Base-by-base conservation (phyloP, 2,888 invertebrate species). In the Arrhopalites spinosus region DNA sequence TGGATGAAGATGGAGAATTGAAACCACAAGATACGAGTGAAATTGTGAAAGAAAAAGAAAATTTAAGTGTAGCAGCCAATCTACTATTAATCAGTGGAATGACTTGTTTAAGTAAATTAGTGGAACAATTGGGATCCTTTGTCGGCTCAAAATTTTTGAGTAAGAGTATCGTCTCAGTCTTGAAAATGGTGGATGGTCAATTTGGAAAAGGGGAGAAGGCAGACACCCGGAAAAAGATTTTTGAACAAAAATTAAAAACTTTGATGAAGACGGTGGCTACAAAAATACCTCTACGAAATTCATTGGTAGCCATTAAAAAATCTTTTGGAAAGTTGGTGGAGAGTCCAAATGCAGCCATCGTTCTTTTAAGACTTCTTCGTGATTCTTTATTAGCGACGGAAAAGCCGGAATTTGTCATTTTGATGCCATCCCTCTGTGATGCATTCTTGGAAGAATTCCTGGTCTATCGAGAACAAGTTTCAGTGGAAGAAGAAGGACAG, bases 281-380 rank as follows among this genome's bases (percentile, higher is more conserved):
- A 2, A 82, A 82, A 77, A 81, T 83, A 17, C 80, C 82, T n/a
- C 45, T 83, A 0, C 53, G 83, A 61, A 80, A 81, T 73, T 80
- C 78, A 27, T 61, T 82, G 29, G 53, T 75, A 1, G 75, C 82
- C 11, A 70, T 83, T 1, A 78, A 77, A 61, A 81, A 77, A 73
- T 74, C 80, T 1, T 82, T 83, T 69, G 73, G 71, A 11, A 71
- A 77, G 15, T 29, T 83, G 17, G 5, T 69, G 3, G 56, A 69
- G 0, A 29, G 36, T 13, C 25, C 36, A 20, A 45, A 59, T 15
- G n/a, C 88, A 76, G 86, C 87, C 27, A 88, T 89, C 23, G 89
- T 91, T 1, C 86, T 96, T 7, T 92, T 96, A 92, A 88, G 89
- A 1, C 88, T 96, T 1, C 85, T 96, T 47, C 88, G 90, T 0